Percentiles rank a stretch among this genome's conserved stretches.
Evolutionary conservation across 2,113 vertebrate genomes (phyloP).

Genomic region (Myrmecobius fasciatus): DNA sequence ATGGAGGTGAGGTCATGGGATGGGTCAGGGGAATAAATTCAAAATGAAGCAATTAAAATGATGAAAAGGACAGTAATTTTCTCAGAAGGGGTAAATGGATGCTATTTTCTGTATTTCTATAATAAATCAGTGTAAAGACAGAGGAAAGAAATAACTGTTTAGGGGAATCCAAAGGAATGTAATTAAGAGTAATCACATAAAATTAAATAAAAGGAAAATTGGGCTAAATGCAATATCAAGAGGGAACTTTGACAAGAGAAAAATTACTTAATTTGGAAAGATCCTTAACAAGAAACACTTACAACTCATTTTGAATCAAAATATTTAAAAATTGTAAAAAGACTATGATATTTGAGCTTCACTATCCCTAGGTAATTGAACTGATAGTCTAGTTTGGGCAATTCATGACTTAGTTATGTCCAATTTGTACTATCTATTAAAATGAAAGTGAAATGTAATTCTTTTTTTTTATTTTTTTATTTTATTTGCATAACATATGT

Average conservation of each 20-base stretch:
- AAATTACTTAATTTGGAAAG: slow-evolving; percentile 40
- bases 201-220: slow-evolving; percentile 65
- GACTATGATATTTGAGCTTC: neutral
- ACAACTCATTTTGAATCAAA: slow-evolving; percentile 37
- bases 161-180: neutral
- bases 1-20: neutral
- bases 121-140: neutral
- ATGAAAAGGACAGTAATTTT: slow-evolving; percentile 9
- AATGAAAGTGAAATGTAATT: neutral
- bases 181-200: slow-evolving; percentile 56
- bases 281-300: slow-evolving; percentile 5
- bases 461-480: no score
- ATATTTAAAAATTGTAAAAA: slow-evolving; percentile 42
- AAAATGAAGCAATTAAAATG: slow-evolving; percentile 5
- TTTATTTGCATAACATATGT: no score
- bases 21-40: neutral
- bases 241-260: slow-evolving; percentile 15
- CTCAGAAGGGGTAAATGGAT: neutral
- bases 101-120: slow-evolving; percentile 11
- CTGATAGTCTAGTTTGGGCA: neutral
- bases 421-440: slow-evolving; percentile 25
- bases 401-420: neutral
- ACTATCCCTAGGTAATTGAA: slow-evolving; percentile 30
- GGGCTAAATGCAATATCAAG: slow-evolving; percentile 24
- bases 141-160: slow-evolving; percentile 45